Percentiles rank a stretch among this genome's conserved stretches.
Evolutionary conservation across 2,113 vertebrate genomes (phyloP).

Genomic region (Bagarius yarrelli): DNA sequence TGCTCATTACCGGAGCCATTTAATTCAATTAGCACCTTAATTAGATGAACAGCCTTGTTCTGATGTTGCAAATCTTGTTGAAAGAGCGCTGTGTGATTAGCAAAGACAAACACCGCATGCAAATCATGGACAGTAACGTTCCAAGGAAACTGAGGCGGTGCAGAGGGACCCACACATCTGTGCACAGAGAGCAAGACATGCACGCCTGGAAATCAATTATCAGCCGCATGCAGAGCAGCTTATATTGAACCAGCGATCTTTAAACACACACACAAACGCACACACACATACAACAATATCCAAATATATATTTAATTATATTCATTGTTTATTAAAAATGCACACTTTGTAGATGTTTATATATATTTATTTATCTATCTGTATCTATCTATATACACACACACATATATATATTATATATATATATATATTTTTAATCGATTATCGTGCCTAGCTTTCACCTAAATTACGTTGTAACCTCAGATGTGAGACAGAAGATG

Average conservation of each 20-base stretch:
- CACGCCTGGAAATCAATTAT: conserved; percentile 17
- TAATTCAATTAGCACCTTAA: conserved; percentile 99
- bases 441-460: background rate
- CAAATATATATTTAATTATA: background rate
- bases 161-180: conserved; percentile 73
- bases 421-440: conserved; percentile 15
- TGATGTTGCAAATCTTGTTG: conserved; percentile 85
- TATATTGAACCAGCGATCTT: background rate
- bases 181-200: conserved; percentile 64
- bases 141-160: conserved; percentile 61
- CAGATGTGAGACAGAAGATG: conserved; percentile 50
- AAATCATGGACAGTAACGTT: conserved; percentile 73
- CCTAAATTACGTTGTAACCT: conserved; percentile 4
- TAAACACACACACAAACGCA: background rate
- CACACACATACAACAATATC: background rate
- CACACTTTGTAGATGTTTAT: background rate
- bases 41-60: conserved; percentile 91
- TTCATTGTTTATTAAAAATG: background rate
- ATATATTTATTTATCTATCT: too few relatives aligned
- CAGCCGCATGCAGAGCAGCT: background rate
- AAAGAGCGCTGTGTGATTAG: conserved; percentile 82
- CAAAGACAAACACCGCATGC: conserved; percentile 88
- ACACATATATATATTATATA: background rate
- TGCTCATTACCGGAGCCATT: conserved; percentile 97
- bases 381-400: background rate